A percentile compares a stretch with the other conserved stretches of the same genome.
Evolutionary conservation across 2,113 vertebrate species (phyloP).

Genomic region (Isurus oxyrinchus): DNA sequence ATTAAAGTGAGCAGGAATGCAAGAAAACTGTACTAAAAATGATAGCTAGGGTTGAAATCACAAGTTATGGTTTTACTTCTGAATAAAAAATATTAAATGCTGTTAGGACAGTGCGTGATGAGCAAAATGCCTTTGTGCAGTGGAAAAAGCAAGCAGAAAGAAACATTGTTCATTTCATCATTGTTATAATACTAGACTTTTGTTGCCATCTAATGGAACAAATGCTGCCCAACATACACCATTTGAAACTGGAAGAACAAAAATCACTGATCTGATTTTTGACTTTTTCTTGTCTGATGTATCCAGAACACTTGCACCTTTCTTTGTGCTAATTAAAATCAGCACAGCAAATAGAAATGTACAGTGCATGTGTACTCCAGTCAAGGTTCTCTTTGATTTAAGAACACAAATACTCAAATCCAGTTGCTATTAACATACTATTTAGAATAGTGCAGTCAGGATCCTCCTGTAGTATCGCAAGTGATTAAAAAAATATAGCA

Average conservation of each 20-base stretch:
- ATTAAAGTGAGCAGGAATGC: background rate
- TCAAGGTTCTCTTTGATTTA: background rate
- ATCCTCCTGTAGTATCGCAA: background rate
- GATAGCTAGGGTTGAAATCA: background rate
- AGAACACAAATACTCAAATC: background rate
- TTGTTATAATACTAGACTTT: conserved; percentile 69
- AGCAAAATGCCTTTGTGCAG: background rate
- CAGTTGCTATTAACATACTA: background rate
- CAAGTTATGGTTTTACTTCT: background rate
- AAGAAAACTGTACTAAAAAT: background rate
- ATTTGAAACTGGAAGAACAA: background rate
- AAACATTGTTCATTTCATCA: background rate
- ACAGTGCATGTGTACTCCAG: background rate
- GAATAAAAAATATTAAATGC: background rate
- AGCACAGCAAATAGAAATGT: background rate
- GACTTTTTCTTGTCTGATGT: background rate
- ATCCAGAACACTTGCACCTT: background rate
- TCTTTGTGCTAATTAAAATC: background rate
- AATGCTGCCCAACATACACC: conserved; percentile 49
- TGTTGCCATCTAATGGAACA: conserved; percentile 99
- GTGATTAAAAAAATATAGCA: background rate
- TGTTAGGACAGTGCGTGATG: background rate
- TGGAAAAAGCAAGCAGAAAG: background rate
- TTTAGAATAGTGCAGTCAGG: background rate
- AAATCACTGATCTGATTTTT: background rate